These are phyloP conservation scores for Dryococelus australis DNA, from an alignment of 2,888 invertebrate species.

Conservation along the genomic window DNA sequence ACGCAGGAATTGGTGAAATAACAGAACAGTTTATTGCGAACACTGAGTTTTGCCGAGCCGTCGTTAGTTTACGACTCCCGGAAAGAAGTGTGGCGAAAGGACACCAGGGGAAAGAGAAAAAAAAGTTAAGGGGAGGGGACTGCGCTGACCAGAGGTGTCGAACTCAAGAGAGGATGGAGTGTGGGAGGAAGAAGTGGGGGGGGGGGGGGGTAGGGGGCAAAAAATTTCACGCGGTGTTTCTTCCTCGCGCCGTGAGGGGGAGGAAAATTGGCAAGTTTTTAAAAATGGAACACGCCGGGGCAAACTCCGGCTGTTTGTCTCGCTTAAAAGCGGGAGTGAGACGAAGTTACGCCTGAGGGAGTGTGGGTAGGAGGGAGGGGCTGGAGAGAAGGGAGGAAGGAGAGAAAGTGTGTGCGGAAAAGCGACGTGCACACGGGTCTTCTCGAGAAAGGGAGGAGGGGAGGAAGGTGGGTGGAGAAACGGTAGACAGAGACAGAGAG, in stretches of 20 bases:
- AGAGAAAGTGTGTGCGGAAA: slow-evolving; percentile 16
- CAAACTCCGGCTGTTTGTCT: slow-evolving; percentile 33
- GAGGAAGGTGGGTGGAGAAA: not conserved
- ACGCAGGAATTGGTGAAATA: no score
- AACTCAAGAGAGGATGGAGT: no score
- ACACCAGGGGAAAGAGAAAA: not conserved
- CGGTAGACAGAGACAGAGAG: not conserved
- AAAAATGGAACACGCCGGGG: slow-evolving; percentile 2
- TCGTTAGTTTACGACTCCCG: not conserved
- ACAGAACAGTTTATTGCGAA: no score
- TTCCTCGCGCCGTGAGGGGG: not conserved
- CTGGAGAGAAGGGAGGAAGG: not conserved
- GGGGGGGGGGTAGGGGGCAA: not conserved
- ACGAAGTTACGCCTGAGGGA: not conserved
- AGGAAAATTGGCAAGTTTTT: slow-evolving; percentile 5
- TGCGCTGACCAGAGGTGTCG: not conserved
- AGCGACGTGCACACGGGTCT: not conserved
- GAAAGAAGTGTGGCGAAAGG: not conserved
- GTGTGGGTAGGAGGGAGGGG: not conserved
- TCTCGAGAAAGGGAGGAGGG: not conserved
- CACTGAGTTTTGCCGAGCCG: not conserved
- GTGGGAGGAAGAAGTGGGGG: no score
- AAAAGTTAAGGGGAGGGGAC: no score
- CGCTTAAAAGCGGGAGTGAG: slow-evolving; percentile 22
- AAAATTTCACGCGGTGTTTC: not conserved